These are phyloP conservation scores for Zelostemma sp. DNA, from an alignment of 1,140 invertebrate genomes.

Conservation along the genomic window DNA sequence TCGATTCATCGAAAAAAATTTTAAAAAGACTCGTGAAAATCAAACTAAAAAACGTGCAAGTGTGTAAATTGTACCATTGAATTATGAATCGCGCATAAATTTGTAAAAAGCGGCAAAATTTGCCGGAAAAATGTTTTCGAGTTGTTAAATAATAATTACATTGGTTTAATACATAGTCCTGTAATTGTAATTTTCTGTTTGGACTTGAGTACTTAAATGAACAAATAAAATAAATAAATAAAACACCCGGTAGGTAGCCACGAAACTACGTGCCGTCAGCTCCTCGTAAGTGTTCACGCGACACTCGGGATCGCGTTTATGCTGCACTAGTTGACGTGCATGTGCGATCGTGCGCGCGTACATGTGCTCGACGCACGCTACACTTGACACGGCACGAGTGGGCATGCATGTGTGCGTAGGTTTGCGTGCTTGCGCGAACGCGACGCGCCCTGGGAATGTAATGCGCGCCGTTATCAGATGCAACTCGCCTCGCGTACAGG, in stretches of 20 bases:
- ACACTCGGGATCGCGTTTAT: constrained; percentile 39
- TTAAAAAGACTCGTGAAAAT: too few species aligned
- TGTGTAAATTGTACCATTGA: too few species aligned
- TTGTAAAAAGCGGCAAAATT: too few species aligned
- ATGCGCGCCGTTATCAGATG: constrained; percentile 47
- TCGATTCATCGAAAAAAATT: too few species aligned
- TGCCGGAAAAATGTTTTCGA: too few species aligned
- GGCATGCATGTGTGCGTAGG: constrained; percentile 20
- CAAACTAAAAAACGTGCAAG: too few species aligned
- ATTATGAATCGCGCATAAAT: too few species aligned
- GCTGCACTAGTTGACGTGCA: constrained; percentile 9
- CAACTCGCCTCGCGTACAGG: constrained; percentile 36
- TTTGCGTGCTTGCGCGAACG: constrained; percentile 38
- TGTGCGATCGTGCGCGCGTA: neutral
- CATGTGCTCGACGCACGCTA: constrained; percentile 23
- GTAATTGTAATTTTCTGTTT: too few species aligned
- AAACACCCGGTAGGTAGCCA: constrained; percentile 28
- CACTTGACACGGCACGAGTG: constrained; percentile 26
- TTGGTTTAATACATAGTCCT: too few species aligned
- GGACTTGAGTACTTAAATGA: too few species aligned
- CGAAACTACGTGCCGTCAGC: constrained; percentile 21
- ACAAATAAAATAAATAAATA: too few species aligned
- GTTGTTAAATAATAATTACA: too few species aligned
- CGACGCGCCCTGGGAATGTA: constrained; percentile 43
- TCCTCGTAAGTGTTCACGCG: constrained; percentile 37